A percentile compares a stretch with the other conserved stretches of the same genome.
These are phyloP conservation scores for Margarornis squamiger DNA, from an alignment of 2,797 vertebrate species.

Conservation along the genomic window DNA sequence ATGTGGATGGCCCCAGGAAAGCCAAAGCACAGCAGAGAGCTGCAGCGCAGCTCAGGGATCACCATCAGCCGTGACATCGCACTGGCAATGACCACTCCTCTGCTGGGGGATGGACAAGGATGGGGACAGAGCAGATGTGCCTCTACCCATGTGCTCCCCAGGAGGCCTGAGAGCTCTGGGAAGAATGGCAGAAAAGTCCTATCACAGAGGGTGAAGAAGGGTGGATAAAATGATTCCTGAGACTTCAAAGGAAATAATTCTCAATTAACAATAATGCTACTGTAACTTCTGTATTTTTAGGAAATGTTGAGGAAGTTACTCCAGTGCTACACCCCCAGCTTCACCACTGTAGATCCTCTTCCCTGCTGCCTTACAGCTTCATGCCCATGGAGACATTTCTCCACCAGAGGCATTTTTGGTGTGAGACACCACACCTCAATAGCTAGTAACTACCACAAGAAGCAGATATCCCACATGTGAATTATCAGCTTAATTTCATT, in stretches of 20 bases:
- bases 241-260: neutral
- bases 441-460: neutral
- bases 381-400: neutral
- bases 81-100: neutral
- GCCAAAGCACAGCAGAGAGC: neutral
- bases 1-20: neutral
- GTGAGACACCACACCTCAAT: neutral
- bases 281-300: neutral
- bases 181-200: neutral
- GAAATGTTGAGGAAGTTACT: neutral
- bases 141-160: accelerated
- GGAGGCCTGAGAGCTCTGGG: neutral
- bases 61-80: neutral
- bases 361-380: neutral
- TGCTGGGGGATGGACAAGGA: neutral
- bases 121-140: neutral
- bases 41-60: neutral
- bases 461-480: neutral
- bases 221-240: neutral
- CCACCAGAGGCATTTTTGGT: neutral
- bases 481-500: neutral
- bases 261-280: neutral
- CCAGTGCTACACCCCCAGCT: neutral
- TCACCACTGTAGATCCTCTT: neutral
- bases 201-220: neutral